Evolutionary conservation across 2,888 invertebrate species (phyloP).

Genomic region (Cotesia congregata): DNA sequence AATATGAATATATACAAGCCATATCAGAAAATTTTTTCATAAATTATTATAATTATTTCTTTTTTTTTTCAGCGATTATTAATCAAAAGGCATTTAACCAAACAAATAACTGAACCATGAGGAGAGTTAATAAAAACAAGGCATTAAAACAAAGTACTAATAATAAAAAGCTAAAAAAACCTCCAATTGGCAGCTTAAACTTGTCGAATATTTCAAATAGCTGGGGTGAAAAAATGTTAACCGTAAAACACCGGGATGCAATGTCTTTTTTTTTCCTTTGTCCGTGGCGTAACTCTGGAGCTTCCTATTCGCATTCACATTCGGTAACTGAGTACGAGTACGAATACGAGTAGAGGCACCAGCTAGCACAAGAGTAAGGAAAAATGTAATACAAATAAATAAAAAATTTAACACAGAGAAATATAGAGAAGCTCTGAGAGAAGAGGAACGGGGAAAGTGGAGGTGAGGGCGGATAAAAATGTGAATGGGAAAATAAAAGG

Average conservation of each 20-base stretch:
- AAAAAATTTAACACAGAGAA: slow-evolving; percentile 11
- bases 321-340: slow-evolving; percentile 23
- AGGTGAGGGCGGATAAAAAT: slow-evolving; percentile 8
- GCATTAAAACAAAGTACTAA: background rate
- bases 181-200: slow-evolving; percentile 36
- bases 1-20: no score
- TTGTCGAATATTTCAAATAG: slow-evolving; percentile 42
- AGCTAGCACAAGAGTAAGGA: slow-evolving; percentile 26
- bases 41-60: background rate
- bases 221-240: slow-evolving; percentile 37
- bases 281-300: slow-evolving; percentile 27
- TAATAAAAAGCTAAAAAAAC: background rate
- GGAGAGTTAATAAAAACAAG: background rate
- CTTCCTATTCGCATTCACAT: slow-evolving; percentile 21
- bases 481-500: slow-evolving; percentile 38
- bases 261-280: slow-evolving; percentile 32
- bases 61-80: background rate
- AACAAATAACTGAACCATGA: background rate
- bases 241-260: slow-evolving; percentile 36
- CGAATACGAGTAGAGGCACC: slow-evolving; percentile 21
- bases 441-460: slow-evolving; percentile 30
- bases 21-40: no score
- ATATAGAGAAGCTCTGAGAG: slow-evolving; percentile 14
- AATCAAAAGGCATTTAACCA: background rate
- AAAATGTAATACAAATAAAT: slow-evolving; percentile 1